Conservation (phyloP, 2,797 vertebrate species). For the Antrozous pallidus region DNA sequence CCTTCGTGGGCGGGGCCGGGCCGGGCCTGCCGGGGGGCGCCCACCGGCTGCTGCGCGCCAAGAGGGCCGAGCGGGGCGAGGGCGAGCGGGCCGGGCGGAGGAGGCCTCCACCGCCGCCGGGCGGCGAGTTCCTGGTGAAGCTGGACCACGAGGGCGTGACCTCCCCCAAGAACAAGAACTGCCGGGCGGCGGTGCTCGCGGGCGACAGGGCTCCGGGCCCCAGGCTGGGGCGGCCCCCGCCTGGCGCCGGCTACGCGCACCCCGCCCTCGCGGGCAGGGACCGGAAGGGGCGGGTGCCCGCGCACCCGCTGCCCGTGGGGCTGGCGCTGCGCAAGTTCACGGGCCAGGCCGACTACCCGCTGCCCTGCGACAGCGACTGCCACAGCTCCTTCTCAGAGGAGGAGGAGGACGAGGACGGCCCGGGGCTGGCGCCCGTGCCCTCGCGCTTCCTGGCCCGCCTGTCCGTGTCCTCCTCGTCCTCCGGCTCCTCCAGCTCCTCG, state of each 20-base stretch:
- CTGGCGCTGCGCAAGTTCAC: constrained; percentile 88
- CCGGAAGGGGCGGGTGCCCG: constrained; percentile 83
- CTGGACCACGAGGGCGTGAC: constrained; percentile 98
- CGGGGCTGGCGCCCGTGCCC: constrained; percentile 82
- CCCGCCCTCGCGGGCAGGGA: constrained; percentile 87
- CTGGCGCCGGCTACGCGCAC: constrained; percentile 86
- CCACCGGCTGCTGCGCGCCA: constrained; percentile 84
- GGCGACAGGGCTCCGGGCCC: constrained; percentile 86
- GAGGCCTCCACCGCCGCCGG: too few species aligned
- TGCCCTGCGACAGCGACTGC: constrained; percentile 94
- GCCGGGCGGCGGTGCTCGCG: constrained; percentile 93
- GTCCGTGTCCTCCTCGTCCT: constrained; percentile 93
- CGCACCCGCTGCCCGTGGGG: constrained; percentile 85
- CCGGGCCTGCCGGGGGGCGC: constrained; percentile 80
- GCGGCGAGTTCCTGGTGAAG: constrained; percentile 91
- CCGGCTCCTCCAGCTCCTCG: constrained; percentile 93
- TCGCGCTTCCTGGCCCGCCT: constrained; percentile 93
- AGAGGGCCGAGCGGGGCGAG: constrained; percentile 81
- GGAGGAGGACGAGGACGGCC: constrained; percentile 92
- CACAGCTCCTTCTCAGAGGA: constrained; percentile 96
- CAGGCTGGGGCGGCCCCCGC: constrained; percentile 80
- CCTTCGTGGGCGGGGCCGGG: constrained; percentile 84
- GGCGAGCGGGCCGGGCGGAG: constrained; percentile 82
- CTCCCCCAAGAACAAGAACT: constrained; percentile 96
- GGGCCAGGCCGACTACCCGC: constrained; percentile 85